Evolutionary conservation across 1,140 invertebrate species (phyloP).

Genomic region (Drosophila tani): DNA sequence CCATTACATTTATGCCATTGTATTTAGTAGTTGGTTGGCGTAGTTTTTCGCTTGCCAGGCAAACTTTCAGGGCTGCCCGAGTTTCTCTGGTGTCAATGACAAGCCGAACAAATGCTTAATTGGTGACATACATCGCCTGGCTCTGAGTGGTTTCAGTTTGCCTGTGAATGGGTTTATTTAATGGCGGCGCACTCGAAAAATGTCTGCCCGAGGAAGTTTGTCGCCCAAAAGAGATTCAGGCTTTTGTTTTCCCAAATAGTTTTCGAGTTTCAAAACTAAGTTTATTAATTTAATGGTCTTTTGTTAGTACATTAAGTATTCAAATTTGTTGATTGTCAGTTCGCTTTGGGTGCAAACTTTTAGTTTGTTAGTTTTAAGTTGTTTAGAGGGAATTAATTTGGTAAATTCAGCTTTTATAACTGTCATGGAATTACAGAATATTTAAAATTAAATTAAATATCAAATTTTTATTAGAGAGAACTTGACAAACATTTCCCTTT

Average conservation of each 20-base stretch:
- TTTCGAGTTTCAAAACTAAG: conserved; percentile 5
- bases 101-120: conserved; percentile 69
- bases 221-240: too few species aligned
- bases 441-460: neutral
- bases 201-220: conserved; percentile 6
- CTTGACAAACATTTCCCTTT: neutral
- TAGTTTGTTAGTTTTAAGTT: neutral
- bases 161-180: conserved; percentile 32
- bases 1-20: conserved; percentile 66
- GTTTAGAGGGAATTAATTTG: neutral
- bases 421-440: neutral
- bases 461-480: too few species aligned
- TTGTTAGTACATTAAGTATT: neutral
- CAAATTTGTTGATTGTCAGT: neutral
- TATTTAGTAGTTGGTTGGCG: conserved; percentile 26
- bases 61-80: conserved; percentile 49
- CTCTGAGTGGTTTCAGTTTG: conserved; percentile 14
- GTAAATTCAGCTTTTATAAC: too few species aligned
- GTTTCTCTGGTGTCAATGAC: conserved; percentile 60
- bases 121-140: conserved; percentile 35
- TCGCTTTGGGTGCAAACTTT: neutral
- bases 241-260: conserved; percentile 1
- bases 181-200: conserved; percentile 10
- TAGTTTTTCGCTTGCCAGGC: conserved; percentile 15
- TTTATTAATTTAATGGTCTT: conserved; percentile 3